Evolutionary conservation across 2,797 vertebrate species (phyloP).

Genomic region (Gastrophryne carolinensis): DNA sequence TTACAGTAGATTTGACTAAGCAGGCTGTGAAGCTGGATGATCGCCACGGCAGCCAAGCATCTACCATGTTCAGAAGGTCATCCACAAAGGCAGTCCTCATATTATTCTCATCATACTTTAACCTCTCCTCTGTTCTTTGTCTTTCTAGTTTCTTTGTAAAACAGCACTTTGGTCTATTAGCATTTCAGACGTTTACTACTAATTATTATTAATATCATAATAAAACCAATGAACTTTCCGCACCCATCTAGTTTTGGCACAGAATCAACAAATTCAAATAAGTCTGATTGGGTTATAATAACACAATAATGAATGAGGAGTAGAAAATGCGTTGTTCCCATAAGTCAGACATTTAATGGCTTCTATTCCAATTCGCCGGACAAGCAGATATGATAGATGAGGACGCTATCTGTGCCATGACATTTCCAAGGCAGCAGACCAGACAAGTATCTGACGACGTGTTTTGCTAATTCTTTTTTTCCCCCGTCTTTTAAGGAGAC

Average conservation of each 20-base stretch:
- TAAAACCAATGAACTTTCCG: constrained; percentile 1
- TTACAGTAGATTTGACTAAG: too few species aligned
- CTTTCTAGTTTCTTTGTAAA: neutral
- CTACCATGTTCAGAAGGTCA: too few species aligned
- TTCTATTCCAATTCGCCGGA: constrained; percentile 26
- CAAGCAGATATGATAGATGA: constrained; percentile 32
- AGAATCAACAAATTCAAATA: constrained; percentile 26
- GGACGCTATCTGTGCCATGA: constrained; percentile 29
- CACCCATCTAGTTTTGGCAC: constrained; percentile 8
- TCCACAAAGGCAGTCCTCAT: too few species aligned
- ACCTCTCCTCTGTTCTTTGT: neutral
- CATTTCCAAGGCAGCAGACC: constrained; percentile 42
- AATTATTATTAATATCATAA: constrained; percentile 20
- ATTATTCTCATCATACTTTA: too few species aligned
- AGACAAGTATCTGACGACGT: constrained; percentile 31
- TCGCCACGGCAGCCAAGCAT: too few species aligned
- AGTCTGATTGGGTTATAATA: constrained; percentile 38
- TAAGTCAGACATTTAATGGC: constrained; percentile 44
- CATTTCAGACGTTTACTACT: neutral
- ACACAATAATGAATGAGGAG: constrained; percentile 40
- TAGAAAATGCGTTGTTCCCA: constrained; percentile 37
- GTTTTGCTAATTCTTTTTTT: neutral
- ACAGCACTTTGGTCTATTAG: neutral
- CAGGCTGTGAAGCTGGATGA: too few species aligned
- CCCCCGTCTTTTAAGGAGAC: neutral